Percentiles rank a stretch among this genome's conserved stretches.
These are phyloP conservation scores for Cephus cinctus DNA, from an alignment of 1,140 invertebrate species.

Conservation along the genomic window DNA sequence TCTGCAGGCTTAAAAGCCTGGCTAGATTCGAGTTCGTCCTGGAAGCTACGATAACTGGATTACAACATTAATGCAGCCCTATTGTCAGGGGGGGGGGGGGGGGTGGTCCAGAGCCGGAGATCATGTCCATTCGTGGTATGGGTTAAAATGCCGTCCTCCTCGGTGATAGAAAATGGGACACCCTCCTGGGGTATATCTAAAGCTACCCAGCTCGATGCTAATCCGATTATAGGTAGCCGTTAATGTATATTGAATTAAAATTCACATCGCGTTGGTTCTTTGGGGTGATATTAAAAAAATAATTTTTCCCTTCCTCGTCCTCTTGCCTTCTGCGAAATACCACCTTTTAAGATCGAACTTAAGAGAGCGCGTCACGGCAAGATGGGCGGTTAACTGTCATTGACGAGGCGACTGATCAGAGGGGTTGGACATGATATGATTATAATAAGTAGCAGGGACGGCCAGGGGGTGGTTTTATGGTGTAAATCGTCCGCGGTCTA, in stretches of 20 bases:
- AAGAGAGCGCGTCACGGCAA: too few species aligned
- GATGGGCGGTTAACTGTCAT: too few species aligned
- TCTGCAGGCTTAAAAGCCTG: background rate
- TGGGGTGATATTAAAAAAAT: background rate
- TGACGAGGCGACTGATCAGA: too few species aligned
- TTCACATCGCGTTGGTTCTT: slow-evolving; percentile 10
- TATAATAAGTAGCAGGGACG: slow-evolving; percentile 35
- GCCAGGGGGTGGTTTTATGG: slow-evolving; percentile 32
- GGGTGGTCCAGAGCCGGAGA: too few species aligned
- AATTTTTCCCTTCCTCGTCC: background rate
- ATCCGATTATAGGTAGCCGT: background rate
- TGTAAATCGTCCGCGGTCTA: slow-evolving; percentile 22
- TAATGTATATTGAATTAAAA: slow-evolving; percentile 23
- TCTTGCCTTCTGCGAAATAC: too few species aligned
- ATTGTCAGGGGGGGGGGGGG: background rate
- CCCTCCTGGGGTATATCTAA: background rate
- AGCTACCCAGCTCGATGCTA: too few species aligned
- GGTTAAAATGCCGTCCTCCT: too few species aligned
- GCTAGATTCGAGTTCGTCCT: background rate
- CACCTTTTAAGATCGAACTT: too few species aligned
- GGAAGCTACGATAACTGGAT: slow-evolving; percentile 22
- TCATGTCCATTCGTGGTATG: too few species aligned
- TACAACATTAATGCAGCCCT: slow-evolving; percentile 11
- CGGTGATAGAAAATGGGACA: too few species aligned
- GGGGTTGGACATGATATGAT: slow-evolving; percentile 29